A percentile compares a stretch with the other conserved stretches of the same genome.
Evolutionary conservation across 2,797 vertebrate genomes (phyloP).

Genomic region (Poecilia wingei): DNA sequence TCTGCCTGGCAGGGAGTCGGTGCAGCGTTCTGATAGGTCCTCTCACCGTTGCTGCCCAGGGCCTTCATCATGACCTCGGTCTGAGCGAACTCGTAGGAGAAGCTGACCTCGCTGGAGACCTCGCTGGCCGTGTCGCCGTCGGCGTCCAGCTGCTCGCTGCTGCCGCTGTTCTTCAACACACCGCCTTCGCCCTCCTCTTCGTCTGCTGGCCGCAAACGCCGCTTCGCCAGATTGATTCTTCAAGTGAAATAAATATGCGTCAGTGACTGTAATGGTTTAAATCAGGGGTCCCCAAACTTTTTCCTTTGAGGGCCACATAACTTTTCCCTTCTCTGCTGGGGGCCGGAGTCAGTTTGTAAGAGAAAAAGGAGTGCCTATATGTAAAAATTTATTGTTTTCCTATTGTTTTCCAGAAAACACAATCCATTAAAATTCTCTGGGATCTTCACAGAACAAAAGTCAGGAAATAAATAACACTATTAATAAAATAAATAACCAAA

Average conservation of each 20-base stretch:
- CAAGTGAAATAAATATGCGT: neutral
- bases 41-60: constrained; percentile 89
- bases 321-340: too few relatives aligned
- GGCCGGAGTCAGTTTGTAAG: too few relatives aligned
- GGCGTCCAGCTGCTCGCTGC: constrained; percentile 89
- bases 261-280: neutral
- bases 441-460: too few relatives aligned
- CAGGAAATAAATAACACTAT: too few relatives aligned
- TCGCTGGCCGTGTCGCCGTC: constrained; percentile 91
- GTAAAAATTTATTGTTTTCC: too few relatives aligned
- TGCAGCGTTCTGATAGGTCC: neutral
- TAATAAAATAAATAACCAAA: too few relatives aligned
- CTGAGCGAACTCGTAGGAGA: constrained; percentile 96
- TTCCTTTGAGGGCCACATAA: too few relatives aligned
- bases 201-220: constrained; percentile 63
- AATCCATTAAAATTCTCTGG: too few relatives aligned
- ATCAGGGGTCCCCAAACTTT: too few relatives aligned
- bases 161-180: constrained; percentile 84
- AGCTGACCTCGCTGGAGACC: constrained; percentile 92
- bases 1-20: neutral
- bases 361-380: too few relatives aligned
- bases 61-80: constrained; percentile 99
- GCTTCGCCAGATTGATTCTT: constrained; percentile 91
- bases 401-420: too few relatives aligned
- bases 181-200: constrained; percentile 86